Conservation (phyloP, 1,140 invertebrate genomes). For the Oedothorax gibbosus region DNA sequence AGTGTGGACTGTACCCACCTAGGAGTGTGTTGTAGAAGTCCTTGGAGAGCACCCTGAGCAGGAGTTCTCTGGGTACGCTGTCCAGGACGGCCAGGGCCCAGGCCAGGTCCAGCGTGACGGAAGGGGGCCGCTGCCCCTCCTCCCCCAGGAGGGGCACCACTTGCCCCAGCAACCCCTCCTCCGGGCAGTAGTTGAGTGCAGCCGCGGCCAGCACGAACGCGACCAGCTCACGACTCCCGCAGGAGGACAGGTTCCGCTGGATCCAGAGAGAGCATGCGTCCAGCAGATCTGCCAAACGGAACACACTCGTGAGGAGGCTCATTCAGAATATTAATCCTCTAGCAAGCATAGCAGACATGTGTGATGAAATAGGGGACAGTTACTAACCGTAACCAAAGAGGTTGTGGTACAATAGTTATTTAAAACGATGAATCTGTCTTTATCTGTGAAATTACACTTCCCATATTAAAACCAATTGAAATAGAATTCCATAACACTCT, state of each 20-base stretch:
- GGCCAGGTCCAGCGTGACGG: slow-evolving; percentile 30
- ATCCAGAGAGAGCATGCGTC: slow-evolving; percentile 49
- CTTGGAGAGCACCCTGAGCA: slow-evolving; percentile 13
- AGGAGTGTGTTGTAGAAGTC: slow-evolving; percentile 49
- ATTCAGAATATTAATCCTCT: background rate
- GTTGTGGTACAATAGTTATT: no score
- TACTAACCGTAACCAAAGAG: background rate
- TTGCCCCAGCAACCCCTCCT: background rate
- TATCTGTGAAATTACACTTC: no score
- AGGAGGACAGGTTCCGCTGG: slow-evolving; percentile 4
- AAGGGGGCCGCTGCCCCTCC: background rate
- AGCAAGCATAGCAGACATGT: background rate
- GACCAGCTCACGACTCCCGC: slow-evolving; percentile 5
- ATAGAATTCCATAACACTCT: no score
- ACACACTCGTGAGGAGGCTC: background rate
- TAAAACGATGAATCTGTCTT: background rate
- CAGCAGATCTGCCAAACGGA: slow-evolving; percentile 4
- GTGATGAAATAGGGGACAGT: background rate
- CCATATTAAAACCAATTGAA: no score
- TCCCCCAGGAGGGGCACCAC: background rate
- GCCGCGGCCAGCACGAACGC: slow-evolving; percentile 36
- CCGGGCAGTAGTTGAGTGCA: background rate
- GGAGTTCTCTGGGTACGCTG: background rate
- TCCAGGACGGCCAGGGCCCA: slow-evolving; percentile 45
- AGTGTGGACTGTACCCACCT: slow-evolving; percentile 1